Evolutionary conservation across 2,888 invertebrate genomes (phyloP).

Genomic region (Tigriopus californicus): DNA sequence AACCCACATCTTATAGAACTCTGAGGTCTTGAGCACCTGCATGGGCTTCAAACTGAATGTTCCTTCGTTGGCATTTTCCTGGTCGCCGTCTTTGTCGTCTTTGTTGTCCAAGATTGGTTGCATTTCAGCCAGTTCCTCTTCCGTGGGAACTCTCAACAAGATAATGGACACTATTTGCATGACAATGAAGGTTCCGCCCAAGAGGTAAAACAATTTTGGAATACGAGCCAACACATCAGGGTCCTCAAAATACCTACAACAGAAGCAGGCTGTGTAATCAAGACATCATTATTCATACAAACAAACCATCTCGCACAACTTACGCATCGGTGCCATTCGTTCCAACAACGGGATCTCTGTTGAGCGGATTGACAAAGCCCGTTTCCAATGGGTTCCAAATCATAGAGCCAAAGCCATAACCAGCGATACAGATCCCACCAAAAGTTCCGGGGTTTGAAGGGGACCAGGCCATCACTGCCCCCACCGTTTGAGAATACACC

Average conservation of each 20-base stretch:
- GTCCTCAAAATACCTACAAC: not conserved
- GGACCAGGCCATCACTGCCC: not conserved
- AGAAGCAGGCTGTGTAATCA: not conserved
- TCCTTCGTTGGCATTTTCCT: not conserved
- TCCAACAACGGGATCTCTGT: not conserved
- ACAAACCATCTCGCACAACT: too few relatives aligned
- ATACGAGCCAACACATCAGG: not conserved
- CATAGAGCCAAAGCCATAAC: conserved; percentile 11
- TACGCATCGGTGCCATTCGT: not conserved
- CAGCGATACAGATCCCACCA: not conserved
- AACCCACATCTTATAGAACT: not conserved
- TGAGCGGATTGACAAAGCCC: conserved; percentile 7
- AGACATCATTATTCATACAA: too few relatives aligned
- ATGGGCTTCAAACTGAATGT: not conserved
- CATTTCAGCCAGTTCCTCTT: not conserved
- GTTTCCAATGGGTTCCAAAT: conserved; percentile 12
- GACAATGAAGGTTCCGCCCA: conserved; percentile 1
- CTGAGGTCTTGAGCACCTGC: not conserved
- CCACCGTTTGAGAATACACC: not conserved
- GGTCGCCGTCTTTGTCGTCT: not conserved
- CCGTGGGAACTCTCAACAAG: not conserved
- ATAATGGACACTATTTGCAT: not conserved
- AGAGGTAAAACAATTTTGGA: not conserved
- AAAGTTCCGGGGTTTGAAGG: not conserved
- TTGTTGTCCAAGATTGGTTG: not conserved